Base-by-base conservation (phyloP, 1,140 invertebrate genomes). In the Chlorops oryzae region DNA sequence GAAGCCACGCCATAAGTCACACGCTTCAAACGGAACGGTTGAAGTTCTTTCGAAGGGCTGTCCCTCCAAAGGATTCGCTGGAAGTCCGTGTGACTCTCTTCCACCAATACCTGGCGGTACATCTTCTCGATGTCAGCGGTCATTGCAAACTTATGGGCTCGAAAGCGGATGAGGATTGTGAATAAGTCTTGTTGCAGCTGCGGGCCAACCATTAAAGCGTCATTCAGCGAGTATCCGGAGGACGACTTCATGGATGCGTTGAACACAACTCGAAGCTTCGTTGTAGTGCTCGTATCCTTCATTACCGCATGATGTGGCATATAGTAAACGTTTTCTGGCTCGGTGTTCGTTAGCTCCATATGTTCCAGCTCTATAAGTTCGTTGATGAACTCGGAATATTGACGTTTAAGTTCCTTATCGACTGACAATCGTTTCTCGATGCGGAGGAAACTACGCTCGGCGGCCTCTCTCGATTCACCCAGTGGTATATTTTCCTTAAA, bases 71-170 rank as follows among this genome's bases (percentile, higher is more conserved):
- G 24, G 12, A 49, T 41, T 18, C 47, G 37, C 17, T 50, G 27
- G 18, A 17, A 50, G 24, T 35, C 18, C 15, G 28, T 28, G 21
- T 32, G n/a, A 21, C 3, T 12, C 28, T 21, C 32, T 32, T 18
- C 38, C 34, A n/a, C n/a, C 20, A 43, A 37, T 21, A 70, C 54
- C 27, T 63, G 61, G 6, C 66, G 48, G 43, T 57, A 74, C 61
- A 73, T 73, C 47, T 72, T 62, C 32, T 60, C 49, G 21, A 67
- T 57, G 41, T 74, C 70, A 0, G 55, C 56, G 12, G 51, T 55
- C 6, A 70, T 22, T 3, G 59, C 65, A 44, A 63, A 59, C 15
- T 32, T 27, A 48, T 68, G 58, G 2, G 20, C 25, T n/a, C 71
- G 34, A 52, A 67, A 75, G 20, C 60, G 53, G 1, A 73, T 23